Conservation (phyloP, 1,140 invertebrate genomes). For the Pygmarrhopalites habei region DNA sequence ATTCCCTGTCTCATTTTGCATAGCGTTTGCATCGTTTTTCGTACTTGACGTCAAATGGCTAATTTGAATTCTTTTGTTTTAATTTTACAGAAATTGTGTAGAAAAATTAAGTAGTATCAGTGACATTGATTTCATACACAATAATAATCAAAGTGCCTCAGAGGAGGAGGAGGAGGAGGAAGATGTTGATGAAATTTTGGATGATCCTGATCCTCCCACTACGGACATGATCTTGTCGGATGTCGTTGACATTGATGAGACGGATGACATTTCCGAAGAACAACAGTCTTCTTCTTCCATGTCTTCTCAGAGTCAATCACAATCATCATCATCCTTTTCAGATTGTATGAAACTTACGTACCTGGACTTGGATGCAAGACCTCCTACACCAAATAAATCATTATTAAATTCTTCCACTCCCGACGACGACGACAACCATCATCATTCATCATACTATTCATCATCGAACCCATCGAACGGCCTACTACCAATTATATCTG, state of each 20-base stretch:
- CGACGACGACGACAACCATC: constrained; percentile 7
- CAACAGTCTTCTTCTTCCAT: background rate
- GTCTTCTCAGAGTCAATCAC: too few relatives aligned
- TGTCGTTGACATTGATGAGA: constrained; percentile 18
- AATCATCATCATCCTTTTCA: too few relatives aligned
- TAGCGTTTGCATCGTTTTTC: too few relatives aligned
- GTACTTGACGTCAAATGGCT: too few relatives aligned
- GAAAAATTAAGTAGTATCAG: constrained; percentile 33
- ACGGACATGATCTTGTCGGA: constrained; percentile 12
- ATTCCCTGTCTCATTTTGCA: too few relatives aligned
- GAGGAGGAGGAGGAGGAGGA: background rate
- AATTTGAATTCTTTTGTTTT: too few relatives aligned
- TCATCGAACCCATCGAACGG: background rate
- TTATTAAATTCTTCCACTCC: constrained; percentile 9
- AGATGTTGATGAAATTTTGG: constrained; percentile 13
- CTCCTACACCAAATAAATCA: constrained; percentile 3
- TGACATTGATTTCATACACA: constrained; percentile 14
- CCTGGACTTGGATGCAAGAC: constrained; percentile 25
- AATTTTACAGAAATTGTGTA: too few relatives aligned
- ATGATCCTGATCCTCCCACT: constrained; percentile 4
- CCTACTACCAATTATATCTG: constrained; percentile 1
- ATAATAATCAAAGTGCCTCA: constrained; percentile 23
- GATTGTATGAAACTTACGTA: constrained; percentile 17
- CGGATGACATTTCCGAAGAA: constrained; percentile 21
- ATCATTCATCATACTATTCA: background rate